phyloP scores from a whole-genome alignment of 2,888 invertebrate genomes.

The Crioceris asparagi region DNA sequence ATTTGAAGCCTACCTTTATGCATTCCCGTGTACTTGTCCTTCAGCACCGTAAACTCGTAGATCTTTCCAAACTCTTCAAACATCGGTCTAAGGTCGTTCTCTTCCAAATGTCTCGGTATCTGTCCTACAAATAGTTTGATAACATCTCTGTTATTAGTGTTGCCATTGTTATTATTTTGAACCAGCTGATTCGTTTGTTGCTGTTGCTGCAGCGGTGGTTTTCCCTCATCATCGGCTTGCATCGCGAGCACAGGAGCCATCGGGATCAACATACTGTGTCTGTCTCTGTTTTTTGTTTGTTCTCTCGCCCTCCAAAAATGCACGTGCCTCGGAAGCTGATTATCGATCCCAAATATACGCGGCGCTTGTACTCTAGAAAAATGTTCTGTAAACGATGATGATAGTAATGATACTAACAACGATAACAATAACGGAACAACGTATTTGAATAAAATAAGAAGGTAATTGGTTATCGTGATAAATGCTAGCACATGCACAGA shows the following conservation, averaged over 20 bases:
- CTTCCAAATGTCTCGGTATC: slow-evolving; percentile 82
- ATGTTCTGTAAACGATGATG: too few species aligned
- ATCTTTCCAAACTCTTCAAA: slow-evolving; percentile 90
- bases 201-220: slow-evolving; percentile 1
- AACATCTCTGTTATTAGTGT: slow-evolving; percentile 36
- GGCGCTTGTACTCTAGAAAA: too few species aligned
- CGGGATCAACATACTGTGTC: slow-evolving; percentile 35
- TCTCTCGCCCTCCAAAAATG: neutral
- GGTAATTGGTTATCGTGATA: too few species aligned
- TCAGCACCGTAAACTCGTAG: slow-evolving; percentile 87
- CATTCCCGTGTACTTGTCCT: slow-evolving; percentile 91
- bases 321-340: neutral
- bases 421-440: too few species aligned
- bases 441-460: too few species aligned
- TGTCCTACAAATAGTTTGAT: slow-evolving; percentile 89
- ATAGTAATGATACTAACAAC: too few species aligned
- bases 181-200: slow-evolving; percentile 6
- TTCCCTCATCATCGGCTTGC: slow-evolving; percentile 14
- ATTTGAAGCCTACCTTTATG: slow-evolving; percentile 65
- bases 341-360: too few species aligned
- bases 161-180: slow-evolving; percentile 11
- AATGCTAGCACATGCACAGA: too few species aligned
- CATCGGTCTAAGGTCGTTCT: slow-evolving; percentile 77
- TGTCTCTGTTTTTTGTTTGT: slow-evolving; percentile 1
- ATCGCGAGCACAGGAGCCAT: slow-evolving; percentile 33